Evolutionary conservation across 2,113 vertebrate genomes (phyloP), one percentile per base, ranked within the genome.

Genomic region (Gymnocephalus cernua): DNA sequence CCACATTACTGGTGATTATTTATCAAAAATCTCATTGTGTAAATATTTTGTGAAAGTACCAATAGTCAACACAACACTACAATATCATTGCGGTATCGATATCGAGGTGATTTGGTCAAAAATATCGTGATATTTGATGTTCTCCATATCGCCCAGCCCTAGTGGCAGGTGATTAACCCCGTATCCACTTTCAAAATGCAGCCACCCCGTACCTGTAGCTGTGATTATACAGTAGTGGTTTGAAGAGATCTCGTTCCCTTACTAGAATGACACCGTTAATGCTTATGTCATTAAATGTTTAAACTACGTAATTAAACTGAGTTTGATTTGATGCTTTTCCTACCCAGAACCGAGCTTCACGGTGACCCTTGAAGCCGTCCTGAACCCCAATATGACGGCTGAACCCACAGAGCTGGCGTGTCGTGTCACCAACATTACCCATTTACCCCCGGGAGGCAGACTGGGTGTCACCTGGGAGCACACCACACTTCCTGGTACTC

Each of bases 351-450:
- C 96, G 0, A 95, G 89, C 63, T 97, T 96, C 44, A 91, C 92
- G 0, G 93, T 97, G 63, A 91, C 93, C 76, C 92, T 98, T n/a
- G 93, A 93, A 0, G 90, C 94, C 1, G 71, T 95, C 6, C 90
- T 86, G 80, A 91, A 51, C 27, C 96, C 98, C 0, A 93, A 93
- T 64, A 95, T 93, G 73, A 93, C 96, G 0, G 96, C 96, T 0
- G 97, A 99, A n/a, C 95, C 96, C 72, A 96, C 96, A 0, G 96
- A 97, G 79, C 93, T 99, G 80, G 90, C 94, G 0, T 99, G 98
- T 59, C 93, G 86, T 8, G 94, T 99, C 48, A 93, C 88, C 57
- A 95, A 96, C 0, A 51, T 83, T 0, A 93, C 94, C 65, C 93
- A 91, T 21, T 35, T 86, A 0, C 93, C 95, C 10, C 80, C 68